These are phyloP conservation scores for Drosophila meridionalis DNA, from an alignment of 2,888 invertebrate species.

Conservation along the genomic window DNA sequence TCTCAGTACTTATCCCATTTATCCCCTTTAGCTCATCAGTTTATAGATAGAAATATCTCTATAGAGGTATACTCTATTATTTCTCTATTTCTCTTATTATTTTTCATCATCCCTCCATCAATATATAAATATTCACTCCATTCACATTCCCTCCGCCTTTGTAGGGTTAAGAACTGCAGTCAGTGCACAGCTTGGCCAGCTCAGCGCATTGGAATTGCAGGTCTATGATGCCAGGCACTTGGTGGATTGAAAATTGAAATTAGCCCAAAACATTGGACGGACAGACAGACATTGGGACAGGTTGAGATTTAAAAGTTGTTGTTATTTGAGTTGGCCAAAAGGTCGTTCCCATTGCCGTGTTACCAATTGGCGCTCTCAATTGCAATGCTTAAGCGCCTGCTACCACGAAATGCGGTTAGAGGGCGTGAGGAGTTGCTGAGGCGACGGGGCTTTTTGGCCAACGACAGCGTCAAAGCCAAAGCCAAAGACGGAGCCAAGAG, in stretches of 20 bases:
- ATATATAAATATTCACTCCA: neutral
- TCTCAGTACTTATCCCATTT: neutral
- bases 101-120: neutral
- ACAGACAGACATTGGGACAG: conserved; percentile 50
- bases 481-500: conserved; percentile 16
- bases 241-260: conserved; percentile 69
- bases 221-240: conserved; percentile 21
- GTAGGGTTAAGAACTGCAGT: conserved; percentile 49
- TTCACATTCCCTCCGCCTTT: neutral
- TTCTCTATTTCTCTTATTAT: neutral
- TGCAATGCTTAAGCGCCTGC: conserved; percentile 67
- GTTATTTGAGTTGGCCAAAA: conserved; percentile 36
- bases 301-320: conserved; percentile 51
- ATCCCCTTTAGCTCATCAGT: neutral
- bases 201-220: conserved; percentile 54
- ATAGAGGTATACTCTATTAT: neutral
- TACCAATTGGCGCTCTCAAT: conserved; percentile 62
- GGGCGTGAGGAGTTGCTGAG: neutral
- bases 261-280: conserved; percentile 66
- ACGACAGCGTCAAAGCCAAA: conserved; percentile 17
- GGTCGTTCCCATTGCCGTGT: conserved; percentile 61
- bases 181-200: conserved; percentile 44
- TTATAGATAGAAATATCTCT: neutral
- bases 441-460: conserved; percentile 1
- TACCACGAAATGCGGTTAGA: conserved; percentile 48